Percentiles rank a stretch among this genome's conserved stretches.
phyloP scores from a whole-genome alignment of 2,888 invertebrate genomes.

The Ctena decussata region DNA sequence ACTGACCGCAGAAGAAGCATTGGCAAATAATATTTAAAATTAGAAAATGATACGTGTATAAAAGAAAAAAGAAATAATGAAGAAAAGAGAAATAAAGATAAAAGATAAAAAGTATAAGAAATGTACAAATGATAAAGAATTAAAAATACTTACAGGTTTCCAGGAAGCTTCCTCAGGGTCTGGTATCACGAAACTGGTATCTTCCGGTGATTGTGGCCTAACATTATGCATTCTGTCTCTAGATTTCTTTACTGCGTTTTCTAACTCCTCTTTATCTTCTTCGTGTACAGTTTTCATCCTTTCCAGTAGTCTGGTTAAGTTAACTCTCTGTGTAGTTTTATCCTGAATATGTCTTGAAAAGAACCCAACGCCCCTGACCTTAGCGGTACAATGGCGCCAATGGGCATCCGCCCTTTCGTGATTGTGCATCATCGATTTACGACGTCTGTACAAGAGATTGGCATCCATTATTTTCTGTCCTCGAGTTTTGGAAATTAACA shows the following conservation, averaged over 20 bases:
- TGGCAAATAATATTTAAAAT: too few relatives aligned
- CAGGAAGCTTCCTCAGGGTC: constrained; percentile 23
- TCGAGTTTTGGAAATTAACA: too few relatives aligned
- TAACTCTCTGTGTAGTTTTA: constrained; percentile 25
- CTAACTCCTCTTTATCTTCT: constrained; percentile 29
- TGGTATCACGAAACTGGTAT: not conserved
- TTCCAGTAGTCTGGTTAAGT: constrained; percentile 26
- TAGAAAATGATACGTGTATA: too few relatives aligned
- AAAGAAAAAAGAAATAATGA: too few relatives aligned
- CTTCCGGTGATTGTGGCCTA: constrained; percentile 26
- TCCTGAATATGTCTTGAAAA: constrained; percentile 28
- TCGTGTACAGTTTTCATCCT: constrained; percentile 22
- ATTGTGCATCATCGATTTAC: not conserved
- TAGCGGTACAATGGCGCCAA: constrained; percentile 20
- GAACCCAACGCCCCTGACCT: constrained; percentile 36
- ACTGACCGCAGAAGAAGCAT: too few relatives aligned
- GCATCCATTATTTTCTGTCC: too few relatives aligned
- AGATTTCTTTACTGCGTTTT: constrained; percentile 15
- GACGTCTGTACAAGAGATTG: not conserved
- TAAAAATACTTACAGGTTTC: constrained; percentile 16
- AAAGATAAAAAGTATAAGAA: too few relatives aligned
- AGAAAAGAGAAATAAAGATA: too few relatives aligned
- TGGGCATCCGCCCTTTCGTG: not conserved
- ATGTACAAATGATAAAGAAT: too few relatives aligned
- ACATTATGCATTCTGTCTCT: constrained; percentile 10